Base-by-base conservation (phyloP, 2,113 vertebrate species). In the Daboia siamensis region DNA sequence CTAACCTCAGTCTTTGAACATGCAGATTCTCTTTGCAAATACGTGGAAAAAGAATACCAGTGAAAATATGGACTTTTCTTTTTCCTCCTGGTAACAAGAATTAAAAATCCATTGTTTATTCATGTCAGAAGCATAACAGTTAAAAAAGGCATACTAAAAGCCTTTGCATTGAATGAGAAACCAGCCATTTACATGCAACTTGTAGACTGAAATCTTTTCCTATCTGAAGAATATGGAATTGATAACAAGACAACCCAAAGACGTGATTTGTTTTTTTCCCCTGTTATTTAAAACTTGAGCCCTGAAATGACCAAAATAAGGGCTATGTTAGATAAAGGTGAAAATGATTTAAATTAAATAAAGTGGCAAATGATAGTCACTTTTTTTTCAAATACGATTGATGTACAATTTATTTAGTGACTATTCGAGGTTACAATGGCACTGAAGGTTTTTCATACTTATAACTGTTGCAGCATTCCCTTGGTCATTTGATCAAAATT, bases 201-300 rank as follows among this genome's bases (percentile, higher is more conserved):
- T 33, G 46, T 52, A 90, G 20, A 51, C 7, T 46, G 2, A 20
- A 29, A 69, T n/a, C 8, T 69, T 2, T 33, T 48, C 44, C 44
- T 51, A n/a, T 61, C 33, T 61, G n/a, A 90, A 52, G 9, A 48
- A 51, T 29, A 52, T 90, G 48, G 44, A 57, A 33, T 33, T 51
- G 21, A 57, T 17, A 9, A 85, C 5, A 91, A 91, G 56, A 91
- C 4, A 56, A 44, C 12, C 2, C 20, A 13, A 57, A 57, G 33
- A 20, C 2, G 0, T 12, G 46, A 1, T n/a, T 2, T 33, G n/a
- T 33, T n/a, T 33, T 13, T 29, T 29, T 5, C 0, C 0, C 4
- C 12, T 5, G 29, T 74, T 39, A 33, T 74, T 17, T 74, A 20
- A 74, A 15, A n/a, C 8, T 69, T 69, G 64, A 33, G n/a, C n/a